phyloP scores from a whole-genome alignment of 2,888 invertebrate genomes.

The Eupithecia vulgata region DNA sequence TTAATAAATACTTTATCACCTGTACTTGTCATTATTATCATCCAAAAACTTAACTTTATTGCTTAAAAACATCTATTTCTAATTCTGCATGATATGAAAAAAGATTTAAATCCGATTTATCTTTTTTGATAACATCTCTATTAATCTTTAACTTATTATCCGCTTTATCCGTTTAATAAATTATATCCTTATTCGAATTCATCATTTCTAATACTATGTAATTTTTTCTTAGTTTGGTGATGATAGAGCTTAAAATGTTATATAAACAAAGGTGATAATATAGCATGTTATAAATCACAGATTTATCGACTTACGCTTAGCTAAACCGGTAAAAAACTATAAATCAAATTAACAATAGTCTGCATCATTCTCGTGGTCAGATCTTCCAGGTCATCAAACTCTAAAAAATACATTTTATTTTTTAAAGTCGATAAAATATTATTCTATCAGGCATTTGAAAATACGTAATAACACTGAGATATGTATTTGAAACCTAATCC shows the following conservation, averaged over 20 bases:
- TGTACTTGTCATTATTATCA: too few relatives aligned
- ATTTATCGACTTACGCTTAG: constrained; percentile 6
- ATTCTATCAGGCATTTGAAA: neutral
- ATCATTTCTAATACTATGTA: neutral
- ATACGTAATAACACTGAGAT: neutral
- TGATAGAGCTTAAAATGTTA: neutral
- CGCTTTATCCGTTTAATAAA: neutral
- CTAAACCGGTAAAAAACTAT: constrained; percentile 9
- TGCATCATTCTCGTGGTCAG: neutral
- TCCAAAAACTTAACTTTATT: neutral
- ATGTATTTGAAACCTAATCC: neutral
- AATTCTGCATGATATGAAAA: too few relatives aligned
- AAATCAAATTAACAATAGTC: constrained; percentile 12
- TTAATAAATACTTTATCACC: too few relatives aligned
- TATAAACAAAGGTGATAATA: constrained; percentile 4
- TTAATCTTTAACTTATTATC: too few relatives aligned
- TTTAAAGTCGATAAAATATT: neutral
- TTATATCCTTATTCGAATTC: neutral
- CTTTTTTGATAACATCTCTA: neutral
- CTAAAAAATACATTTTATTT: neutral
- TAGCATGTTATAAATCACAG: neutral
- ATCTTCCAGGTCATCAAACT: constrained; percentile 4
- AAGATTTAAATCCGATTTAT: neutral
- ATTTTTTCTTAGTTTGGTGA: neutral
- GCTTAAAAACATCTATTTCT: neutral